A percentile compares a stretch with the other conserved stretches of the same genome.
phyloP scores from a whole-genome alignment of 30 jellyfish, hydroid and myxozoan genomes.

The Aurelia sp. region DNA sequence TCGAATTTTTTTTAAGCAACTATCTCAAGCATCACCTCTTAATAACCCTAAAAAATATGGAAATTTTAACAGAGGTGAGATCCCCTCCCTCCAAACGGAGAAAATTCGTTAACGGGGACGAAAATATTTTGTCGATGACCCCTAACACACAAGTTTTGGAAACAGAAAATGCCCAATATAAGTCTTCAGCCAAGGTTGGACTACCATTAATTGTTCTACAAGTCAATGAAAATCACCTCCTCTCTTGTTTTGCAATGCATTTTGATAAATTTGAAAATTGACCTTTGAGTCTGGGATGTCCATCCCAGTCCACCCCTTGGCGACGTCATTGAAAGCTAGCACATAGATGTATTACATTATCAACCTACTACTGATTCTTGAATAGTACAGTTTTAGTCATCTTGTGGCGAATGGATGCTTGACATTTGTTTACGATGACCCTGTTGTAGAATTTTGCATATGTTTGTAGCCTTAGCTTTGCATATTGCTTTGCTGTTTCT shows the following conservation, averaged over 20 bases:
- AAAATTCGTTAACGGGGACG: too few relatives aligned
- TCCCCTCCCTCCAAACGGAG: too few relatives aligned
- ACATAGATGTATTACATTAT: background rate
- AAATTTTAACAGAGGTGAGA: too few relatives aligned
- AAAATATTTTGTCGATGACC: too few relatives aligned
- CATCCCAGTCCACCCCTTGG: background rate
- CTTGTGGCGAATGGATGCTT: slow-evolving; percentile 52
- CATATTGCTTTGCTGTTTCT: background rate
- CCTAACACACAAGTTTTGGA: too few relatives aligned
- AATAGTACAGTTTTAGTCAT: slow-evolving; percentile 49
- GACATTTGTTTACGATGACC: slow-evolving; percentile 29
- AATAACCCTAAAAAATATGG: too few relatives aligned
- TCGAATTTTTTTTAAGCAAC: too few relatives aligned
- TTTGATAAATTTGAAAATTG: background rate
- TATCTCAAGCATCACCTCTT: too few relatives aligned
- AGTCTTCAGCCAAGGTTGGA: too few relatives aligned
- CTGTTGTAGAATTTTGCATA: slow-evolving; percentile 22
- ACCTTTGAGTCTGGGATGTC: background rate
- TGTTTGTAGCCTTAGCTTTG: background rate
- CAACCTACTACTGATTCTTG: slow-evolving; percentile 35
- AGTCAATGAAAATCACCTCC: too few relatives aligned
- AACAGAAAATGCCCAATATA: too few relatives aligned
- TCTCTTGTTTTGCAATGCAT: background rate
- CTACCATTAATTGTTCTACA: too few relatives aligned
- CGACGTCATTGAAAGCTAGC: background rate